Conservation (phyloP, 2,113 vertebrate genomes). For the Picathartes gymnocephalus region DNA sequence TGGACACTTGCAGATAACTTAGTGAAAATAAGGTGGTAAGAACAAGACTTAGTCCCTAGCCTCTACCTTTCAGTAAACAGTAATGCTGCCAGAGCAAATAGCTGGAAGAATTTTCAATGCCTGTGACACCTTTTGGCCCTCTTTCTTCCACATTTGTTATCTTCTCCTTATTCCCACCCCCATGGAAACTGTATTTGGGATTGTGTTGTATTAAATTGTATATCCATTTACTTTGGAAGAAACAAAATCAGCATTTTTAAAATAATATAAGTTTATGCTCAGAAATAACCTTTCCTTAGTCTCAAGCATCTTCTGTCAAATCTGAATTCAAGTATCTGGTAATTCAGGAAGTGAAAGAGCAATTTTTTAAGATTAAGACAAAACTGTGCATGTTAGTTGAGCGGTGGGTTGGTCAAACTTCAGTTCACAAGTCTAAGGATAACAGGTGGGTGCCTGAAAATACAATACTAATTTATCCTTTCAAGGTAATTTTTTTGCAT, state of each 20-base stretch:
- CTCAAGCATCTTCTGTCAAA: not conserved
- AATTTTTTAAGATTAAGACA: not conserved
- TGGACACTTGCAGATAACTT: not conserved
- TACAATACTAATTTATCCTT: not conserved
- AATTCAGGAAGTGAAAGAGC: not conserved
- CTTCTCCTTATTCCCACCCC: not conserved
- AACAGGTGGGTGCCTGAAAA: not conserved
- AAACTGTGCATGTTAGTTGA: not conserved
- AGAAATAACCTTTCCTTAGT: not conserved
- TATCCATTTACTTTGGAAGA: not conserved
- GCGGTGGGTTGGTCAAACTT: not conserved
- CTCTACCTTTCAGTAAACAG: not conserved
- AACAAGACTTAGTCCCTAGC: not conserved
- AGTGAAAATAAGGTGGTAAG: not conserved
- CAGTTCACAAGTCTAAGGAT: not conserved
- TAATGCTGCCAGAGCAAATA: not conserved
- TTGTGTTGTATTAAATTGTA: not conserved
- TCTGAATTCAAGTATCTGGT: not conserved
- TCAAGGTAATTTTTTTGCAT: not conserved
- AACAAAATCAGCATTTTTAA: not conserved
- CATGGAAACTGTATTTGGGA: not conserved
- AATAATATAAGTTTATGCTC: not conserved
- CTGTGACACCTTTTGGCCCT: not conserved
- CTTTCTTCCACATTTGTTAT: not conserved
- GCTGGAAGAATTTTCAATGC: not conserved